A percentile compares a stretch with the other conserved stretches of the same genome.
Conservation (phyloP, 2,113 vertebrate species). For the Lathamus discolor region DNA sequence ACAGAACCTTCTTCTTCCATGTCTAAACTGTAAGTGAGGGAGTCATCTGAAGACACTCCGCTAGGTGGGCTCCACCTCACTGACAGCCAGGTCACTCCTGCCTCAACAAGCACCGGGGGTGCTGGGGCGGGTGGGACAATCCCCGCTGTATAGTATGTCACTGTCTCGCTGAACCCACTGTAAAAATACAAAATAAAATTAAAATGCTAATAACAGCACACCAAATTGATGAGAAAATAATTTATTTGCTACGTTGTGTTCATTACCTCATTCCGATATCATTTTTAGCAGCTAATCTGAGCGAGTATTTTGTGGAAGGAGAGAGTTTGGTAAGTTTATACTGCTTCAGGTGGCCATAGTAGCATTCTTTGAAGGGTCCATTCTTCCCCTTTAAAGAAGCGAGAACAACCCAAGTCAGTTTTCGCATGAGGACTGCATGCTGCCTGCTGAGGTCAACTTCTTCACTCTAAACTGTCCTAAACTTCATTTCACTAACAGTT, state of each 20-base stretch:
- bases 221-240: background rate
- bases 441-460: background rate
- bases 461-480: background rate
- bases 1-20: constrained; percentile 82
- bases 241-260: background rate
- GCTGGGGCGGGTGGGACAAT: constrained; percentile 67
- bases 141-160: constrained; percentile 74
- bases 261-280: constrained; percentile 79
- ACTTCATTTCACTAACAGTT: too few relatives aligned
- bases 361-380: constrained; percentile 78
- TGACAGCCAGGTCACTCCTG: constrained; percentile 71
- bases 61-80: constrained; percentile 74
- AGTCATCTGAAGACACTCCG: constrained; percentile 55
- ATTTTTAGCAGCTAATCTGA: constrained; percentile 83
- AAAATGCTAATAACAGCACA: background rate
- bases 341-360: constrained; percentile 80
- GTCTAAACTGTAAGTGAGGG: constrained; percentile 77
- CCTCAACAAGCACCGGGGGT: constrained; percentile 61
- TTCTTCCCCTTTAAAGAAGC: constrained; percentile 70
- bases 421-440: too few relatives aligned
- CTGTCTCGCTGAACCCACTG: constrained; percentile 78
- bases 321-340: constrained; percentile 76
- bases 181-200: background rate
- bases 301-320: constrained; percentile 78
- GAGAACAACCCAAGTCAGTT: background rate